Conservation (phyloP, 2,797 vertebrate species). For the Periparus ater region DNA sequence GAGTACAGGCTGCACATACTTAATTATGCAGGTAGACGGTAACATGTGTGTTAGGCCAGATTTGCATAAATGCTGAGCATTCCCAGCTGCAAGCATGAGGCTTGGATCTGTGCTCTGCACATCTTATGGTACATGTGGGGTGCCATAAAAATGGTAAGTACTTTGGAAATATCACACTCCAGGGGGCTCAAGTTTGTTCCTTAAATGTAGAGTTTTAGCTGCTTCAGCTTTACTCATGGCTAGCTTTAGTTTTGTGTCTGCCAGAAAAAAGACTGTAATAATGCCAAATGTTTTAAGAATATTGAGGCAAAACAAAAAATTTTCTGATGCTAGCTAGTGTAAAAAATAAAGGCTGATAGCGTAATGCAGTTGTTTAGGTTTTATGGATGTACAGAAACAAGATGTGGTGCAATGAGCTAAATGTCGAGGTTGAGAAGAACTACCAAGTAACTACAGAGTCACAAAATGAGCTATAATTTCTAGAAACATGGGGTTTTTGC, state of each 20-base stretch:
- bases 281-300: neutral
- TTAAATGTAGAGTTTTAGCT: neutral
- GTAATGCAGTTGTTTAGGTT: neutral
- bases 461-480: neutral
- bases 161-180: neutral
- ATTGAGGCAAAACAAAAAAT: neutral
- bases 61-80: neutral
- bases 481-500: rapidly evolving
- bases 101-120: neutral
- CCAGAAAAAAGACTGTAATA: neutral
- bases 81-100: neutral
- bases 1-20: neutral
- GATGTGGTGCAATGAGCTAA: neutral
- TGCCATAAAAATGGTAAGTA: neutral
- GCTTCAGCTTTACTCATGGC: neutral
- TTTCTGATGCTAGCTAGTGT: neutral
- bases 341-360: neutral
- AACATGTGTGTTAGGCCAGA: neutral
- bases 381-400: neutral
- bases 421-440: neutral
- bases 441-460: neutral
- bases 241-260: neutral
- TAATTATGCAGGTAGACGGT: neutral
- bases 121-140: neutral
- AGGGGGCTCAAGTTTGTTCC: neutral